Percentiles rank a stretch among this genome's conserved stretches.
These are phyloP conservation scores for Morpho achilles DNA, from an alignment of 2,888 invertebrate species.

Conservation along the genomic window DNA sequence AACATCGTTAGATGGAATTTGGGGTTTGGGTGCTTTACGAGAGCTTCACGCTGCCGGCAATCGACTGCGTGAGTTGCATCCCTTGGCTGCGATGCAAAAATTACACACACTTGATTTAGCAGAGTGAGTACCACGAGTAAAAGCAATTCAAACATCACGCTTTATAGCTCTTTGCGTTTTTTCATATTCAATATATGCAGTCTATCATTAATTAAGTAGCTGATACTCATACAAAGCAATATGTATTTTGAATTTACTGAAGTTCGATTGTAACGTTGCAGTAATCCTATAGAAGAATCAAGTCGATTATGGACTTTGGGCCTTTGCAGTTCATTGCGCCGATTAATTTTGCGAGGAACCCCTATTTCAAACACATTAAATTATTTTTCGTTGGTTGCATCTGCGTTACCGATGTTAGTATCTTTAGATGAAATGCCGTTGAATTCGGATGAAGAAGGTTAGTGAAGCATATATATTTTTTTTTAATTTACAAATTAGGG, in stretches of 20 bases:
- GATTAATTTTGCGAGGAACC: conserved; percentile 49
- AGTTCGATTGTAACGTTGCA: conserved; percentile 24
- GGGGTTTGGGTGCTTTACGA: conserved; percentile 80
- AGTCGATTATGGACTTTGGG: conserved; percentile 65
- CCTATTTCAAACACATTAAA: conserved; percentile 45
- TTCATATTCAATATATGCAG: too few relatives aligned
- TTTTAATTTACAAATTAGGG: not conserved
- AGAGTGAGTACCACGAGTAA: conserved; percentile 43
- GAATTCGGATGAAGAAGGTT: conserved; percentile 51
- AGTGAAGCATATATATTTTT: conserved; percentile 21
- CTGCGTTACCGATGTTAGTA: conserved; percentile 57
- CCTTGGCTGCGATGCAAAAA: conserved; percentile 79
- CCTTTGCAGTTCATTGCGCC: conserved; percentile 58
- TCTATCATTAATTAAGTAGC: too few relatives aligned
- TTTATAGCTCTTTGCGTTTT: too few relatives aligned
- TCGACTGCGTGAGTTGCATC: conserved; percentile 80
- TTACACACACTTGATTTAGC: conserved; percentile 74
- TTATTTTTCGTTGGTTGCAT: conserved; percentile 50
- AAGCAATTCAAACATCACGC: too few relatives aligned
- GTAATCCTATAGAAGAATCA: conserved; percentile 61
- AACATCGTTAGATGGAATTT: conserved; percentile 82
- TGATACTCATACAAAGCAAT: too few relatives aligned
- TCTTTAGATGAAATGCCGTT: conserved; percentile 57
- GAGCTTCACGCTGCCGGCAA: conserved; percentile 83
- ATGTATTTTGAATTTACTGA: too few relatives aligned